Conservation (phyloP, 2,113 vertebrate species). For the Odontesthes bonariensis region DNA sequence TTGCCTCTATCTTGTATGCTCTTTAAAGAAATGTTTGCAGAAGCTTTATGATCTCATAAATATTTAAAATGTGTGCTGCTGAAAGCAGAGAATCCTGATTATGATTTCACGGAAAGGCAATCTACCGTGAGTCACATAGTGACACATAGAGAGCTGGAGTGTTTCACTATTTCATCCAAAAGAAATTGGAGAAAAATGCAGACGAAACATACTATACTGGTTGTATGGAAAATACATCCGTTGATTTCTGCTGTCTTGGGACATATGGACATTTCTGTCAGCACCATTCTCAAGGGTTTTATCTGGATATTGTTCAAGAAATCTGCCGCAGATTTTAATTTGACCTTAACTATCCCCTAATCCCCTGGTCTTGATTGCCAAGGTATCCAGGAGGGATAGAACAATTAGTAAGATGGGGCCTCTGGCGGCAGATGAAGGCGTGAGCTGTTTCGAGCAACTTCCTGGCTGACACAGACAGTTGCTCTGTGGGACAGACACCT, state of each 20-base stretch:
- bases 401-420: constrained; percentile 67
- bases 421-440: constrained; percentile 53
- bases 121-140: constrained; percentile 10
- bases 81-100: constrained; percentile 14
- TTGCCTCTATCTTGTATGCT: not conserved
- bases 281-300: constrained; percentile 14
- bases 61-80: constrained; percentile 38
- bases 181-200: constrained; percentile 3
- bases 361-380: constrained; percentile 48
- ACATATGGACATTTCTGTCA: not conserved
- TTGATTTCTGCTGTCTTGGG: constrained; percentile 9
- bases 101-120: constrained; percentile 11
- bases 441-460: constrained; percentile 57
- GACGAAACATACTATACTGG: not conserved
- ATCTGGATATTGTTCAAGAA: constrained; percentile 27
- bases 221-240: not conserved
- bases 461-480: constrained; percentile 73
- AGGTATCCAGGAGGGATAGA: constrained; percentile 60
- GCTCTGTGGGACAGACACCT: constrained; percentile 56
- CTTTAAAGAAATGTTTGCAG: constrained; percentile 26
- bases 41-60: constrained; percentile 40
- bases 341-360: constrained; percentile 57
- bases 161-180: not conserved
- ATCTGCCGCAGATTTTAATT: constrained; percentile 49
- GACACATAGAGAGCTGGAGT: no score